Conservation (phyloP, 2,797 vertebrate genomes). For the Hyperoplus immaculatus region DNA sequence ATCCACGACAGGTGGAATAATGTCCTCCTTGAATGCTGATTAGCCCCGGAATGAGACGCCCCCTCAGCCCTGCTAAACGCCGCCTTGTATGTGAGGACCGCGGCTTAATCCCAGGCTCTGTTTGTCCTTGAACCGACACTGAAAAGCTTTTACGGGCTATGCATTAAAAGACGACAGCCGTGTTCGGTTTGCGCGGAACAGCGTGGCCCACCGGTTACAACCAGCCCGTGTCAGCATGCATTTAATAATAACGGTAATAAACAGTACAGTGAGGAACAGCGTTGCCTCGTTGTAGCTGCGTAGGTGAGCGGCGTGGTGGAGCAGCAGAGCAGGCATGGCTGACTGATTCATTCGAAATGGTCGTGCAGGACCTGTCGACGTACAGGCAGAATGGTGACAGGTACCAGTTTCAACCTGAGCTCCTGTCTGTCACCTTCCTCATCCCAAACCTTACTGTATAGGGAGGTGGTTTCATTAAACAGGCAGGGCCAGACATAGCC, state of each 20-base stretch:
- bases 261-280: background rate
- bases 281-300: background rate
- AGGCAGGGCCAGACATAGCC: background rate
- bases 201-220: background rate
- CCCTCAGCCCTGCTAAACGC: background rate
- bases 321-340: conserved; percentile 24
- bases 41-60: background rate
- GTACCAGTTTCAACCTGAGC: conserved; percentile 8
- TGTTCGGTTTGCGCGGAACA: background rate
- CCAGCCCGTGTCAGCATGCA: background rate
- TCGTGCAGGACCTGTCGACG: conserved; percentile 10
- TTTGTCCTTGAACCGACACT: conserved; percentile 72
- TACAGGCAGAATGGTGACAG: background rate
- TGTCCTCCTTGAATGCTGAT: conserved; percentile 11
- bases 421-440: background rate
- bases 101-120: conserved; percentile 52
- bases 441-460: background rate
- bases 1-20: background rate
- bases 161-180: background rate
- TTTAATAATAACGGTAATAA: background rate
- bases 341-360: conserved; percentile 1
- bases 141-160: background rate
- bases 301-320: background rate
- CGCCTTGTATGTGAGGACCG: conserved; percentile 3
- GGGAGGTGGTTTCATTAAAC: background rate